Conservation (phyloP, 2,888 invertebrate genomes). For the Rosalia funebris region DNA sequence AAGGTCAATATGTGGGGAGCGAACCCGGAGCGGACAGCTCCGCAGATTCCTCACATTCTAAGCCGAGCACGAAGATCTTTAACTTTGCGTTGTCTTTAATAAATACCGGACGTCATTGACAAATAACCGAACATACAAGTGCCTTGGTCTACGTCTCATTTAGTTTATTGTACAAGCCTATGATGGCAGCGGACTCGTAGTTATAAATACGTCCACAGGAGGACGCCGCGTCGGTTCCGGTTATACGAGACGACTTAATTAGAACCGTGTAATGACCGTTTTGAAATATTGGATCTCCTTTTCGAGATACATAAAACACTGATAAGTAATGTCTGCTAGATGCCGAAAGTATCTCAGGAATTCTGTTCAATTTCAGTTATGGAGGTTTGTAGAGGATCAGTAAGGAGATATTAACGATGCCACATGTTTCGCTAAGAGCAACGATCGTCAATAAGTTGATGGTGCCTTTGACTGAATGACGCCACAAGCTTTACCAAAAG, state of each 20-base stretch:
- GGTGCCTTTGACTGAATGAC: too few species aligned
- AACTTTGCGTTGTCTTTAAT: slow-evolving; percentile 62
- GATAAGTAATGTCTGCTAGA: too few species aligned
- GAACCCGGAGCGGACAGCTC: slow-evolving; percentile 47
- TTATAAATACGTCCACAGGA: slow-evolving; percentile 49
- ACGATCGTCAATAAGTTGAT: too few species aligned
- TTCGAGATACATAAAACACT: too few species aligned
- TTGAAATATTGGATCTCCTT: too few species aligned
- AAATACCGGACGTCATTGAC: slow-evolving; percentile 64
- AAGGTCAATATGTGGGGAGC: slow-evolving; percentile 46
- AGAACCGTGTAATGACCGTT: too few species aligned
- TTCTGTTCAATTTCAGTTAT: too few species aligned
- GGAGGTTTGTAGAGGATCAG: too few species aligned
- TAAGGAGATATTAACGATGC: too few species aligned
- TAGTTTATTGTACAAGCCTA: slow-evolving; percentile 51
- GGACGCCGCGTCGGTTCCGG: slow-evolving; percentile 37
- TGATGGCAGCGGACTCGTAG: slow-evolving; percentile 47
- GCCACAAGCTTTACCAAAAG: too few species aligned
- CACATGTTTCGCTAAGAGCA: too few species aligned
- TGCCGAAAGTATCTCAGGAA: too few species aligned
- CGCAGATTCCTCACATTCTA: slow-evolving; percentile 61
- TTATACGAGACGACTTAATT: slow-evolving; percentile 46
- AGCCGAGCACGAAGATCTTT: slow-evolving; percentile 58
- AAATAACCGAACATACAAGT: slow-evolving; percentile 62
- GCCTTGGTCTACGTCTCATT: slow-evolving; percentile 57